These are phyloP conservation scores for Agelas oroides DNA, from an alignment of 37 sponge, comb jelly and placozoan species.

Conservation along the genomic window DNA sequence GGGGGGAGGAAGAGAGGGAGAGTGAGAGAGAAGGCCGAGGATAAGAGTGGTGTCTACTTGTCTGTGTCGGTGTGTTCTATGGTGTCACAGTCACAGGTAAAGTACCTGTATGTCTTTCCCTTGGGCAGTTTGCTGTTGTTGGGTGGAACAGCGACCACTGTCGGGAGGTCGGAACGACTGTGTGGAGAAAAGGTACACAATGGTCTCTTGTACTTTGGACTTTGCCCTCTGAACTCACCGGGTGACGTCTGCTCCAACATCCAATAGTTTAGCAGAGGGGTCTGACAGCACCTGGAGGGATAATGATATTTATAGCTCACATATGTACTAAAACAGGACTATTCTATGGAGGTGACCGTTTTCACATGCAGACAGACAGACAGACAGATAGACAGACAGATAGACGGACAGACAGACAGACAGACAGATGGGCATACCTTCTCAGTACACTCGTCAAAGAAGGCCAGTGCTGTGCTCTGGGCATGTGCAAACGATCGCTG, in stretches of 20 bases:
- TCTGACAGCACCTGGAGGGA: conserved; percentile 16
- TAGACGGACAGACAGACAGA: too few species aligned
- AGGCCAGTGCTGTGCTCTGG: conserved; percentile 57
- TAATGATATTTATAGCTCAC: background rate
- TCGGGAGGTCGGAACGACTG: conserved; percentile 74
- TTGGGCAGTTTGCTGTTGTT: conserved; percentile 55
- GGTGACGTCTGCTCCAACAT: conserved; percentile 15
- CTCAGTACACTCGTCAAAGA: conserved; percentile 88
- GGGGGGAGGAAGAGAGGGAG: conserved; percentile 5
- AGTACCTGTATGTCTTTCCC: conserved; percentile 65
- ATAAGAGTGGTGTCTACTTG: too few species aligned
- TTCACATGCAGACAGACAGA: too few species aligned
- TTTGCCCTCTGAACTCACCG: conserved; percentile 3
- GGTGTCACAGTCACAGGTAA: too few species aligned
- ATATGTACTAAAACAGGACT: too few species aligned
- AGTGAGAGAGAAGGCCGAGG: background rate
- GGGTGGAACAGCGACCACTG: conserved; percentile 80
- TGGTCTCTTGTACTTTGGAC: too few species aligned
- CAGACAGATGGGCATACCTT: conserved; percentile 51
- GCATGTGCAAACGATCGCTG: conserved; percentile 71
- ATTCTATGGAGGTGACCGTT: too few species aligned
- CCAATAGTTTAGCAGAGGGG: conserved; percentile 21
- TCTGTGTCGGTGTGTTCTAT: too few species aligned
- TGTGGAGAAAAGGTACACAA: background rate
- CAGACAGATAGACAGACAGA: too few species aligned